Evolutionary conservation across 2,113 vertebrate genomes (phyloP).

Genomic region (Callaeas wilsoni): DNA sequence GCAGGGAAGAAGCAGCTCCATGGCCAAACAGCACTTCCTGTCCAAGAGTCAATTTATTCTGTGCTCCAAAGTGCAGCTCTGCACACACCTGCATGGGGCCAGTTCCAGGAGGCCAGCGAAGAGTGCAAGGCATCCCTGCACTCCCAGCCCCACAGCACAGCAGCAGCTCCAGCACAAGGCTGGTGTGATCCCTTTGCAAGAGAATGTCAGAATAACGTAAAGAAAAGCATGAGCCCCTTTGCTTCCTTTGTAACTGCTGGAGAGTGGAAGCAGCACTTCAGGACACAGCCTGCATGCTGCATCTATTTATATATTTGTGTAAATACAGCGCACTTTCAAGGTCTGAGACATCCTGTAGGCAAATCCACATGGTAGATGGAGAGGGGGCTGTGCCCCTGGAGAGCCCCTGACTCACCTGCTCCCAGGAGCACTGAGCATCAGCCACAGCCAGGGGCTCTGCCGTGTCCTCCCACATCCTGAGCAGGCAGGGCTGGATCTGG

Average conservation of each 20-base stretch:
- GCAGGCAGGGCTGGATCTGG: not conserved
- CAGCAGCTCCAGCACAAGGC: not conserved
- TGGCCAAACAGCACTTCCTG: not conserved
- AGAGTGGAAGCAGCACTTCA: not conserved
- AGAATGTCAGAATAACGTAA: not conserved
- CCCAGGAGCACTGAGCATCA: not conserved
- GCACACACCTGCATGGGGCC: not conserved
- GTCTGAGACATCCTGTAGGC: not conserved
- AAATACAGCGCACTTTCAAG: not conserved
- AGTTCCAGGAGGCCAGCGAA: not conserved
- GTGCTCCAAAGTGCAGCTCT: not conserved
- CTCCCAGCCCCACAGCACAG: not conserved
- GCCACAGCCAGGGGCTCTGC: not conserved
- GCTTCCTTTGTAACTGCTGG: not conserved
- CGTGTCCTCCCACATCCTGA: not conserved
- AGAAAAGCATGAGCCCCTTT: not conserved
- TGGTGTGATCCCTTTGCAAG: not conserved
- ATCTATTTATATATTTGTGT: not conserved
- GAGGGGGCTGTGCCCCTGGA: not conserved
- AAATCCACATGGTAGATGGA: not conserved
- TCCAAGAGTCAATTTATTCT: not conserved
- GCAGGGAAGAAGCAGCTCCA: not conserved
- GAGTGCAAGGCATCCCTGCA: not conserved
- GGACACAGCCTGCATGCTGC: not conserved
- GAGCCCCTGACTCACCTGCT: not conserved